phyloP scores from a whole-genome alignment of 2,797 vertebrate genomes.

The Heteromormyrus szaboi region DNA sequence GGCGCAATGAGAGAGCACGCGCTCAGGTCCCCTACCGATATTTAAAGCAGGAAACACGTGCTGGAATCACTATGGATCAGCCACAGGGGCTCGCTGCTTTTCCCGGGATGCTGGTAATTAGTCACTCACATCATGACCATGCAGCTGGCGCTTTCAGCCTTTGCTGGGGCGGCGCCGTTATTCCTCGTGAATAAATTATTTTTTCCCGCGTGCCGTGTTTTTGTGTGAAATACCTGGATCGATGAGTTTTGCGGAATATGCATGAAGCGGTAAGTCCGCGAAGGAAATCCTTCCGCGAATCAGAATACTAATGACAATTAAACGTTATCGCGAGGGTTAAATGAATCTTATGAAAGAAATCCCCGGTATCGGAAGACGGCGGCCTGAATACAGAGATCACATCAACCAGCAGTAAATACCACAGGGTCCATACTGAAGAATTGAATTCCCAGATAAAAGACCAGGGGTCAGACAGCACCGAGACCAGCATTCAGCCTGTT shows the following conservation, averaged over 20 bases:
- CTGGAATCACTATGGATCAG: background rate
- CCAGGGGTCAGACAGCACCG: background rate
- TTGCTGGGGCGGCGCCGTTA: background rate
- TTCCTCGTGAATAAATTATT: background rate
- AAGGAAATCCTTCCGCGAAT: background rate
- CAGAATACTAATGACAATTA: conserved; percentile 12
- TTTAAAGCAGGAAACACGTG: background rate
- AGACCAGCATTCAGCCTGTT: background rate
- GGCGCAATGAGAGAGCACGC: background rate
- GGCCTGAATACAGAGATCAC: conserved; percentile 6
- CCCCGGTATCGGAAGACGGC: background rate
- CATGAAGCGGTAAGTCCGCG: background rate
- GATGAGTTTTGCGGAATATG: conserved; percentile 1
- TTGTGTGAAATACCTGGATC: conserved; percentile 14
- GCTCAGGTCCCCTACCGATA: background rate
- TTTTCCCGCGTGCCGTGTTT: background rate
- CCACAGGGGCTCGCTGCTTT: background rate
- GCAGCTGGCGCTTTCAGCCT: background rate
- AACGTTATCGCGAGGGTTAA: conserved; percentile 10
- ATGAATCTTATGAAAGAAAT: background rate
- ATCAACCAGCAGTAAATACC: background rate
- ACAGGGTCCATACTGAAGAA: background rate
- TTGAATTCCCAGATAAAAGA: background rate
- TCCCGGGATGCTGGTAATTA: background rate
- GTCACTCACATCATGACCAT: background rate